Base-by-base conservation (phyloP, 2,797 vertebrate genomes). In the Sandelia bainsii region DNA sequence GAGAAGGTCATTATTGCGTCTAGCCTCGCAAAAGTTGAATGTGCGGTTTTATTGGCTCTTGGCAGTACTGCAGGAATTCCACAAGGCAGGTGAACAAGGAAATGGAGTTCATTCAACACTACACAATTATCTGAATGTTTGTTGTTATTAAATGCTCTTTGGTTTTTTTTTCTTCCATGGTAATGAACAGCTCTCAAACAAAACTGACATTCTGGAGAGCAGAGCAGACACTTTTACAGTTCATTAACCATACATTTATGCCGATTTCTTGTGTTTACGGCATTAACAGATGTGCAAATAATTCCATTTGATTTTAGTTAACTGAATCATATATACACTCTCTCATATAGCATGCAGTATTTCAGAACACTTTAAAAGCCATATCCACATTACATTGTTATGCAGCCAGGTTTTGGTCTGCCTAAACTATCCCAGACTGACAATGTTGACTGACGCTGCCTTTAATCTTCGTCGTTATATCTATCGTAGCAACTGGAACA, bases 61-160 rank as follows among this genome's bases (percentile, higher is more conserved):
- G 91, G 93, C 90, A 72, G 68, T 25, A 2, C 49, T 64, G 54
- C 84, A 90, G 79, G 83, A 93, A 92, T 91, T 90, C 72, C 78
- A 66, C 79, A 72, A 85, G 85, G 82, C 92, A 93, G 90, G 93
- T 93, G 89, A 87, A 82, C 64, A 63, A 86, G 91, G 87, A 93
- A 92, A 90, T 84, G 50, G 86, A 89, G 83, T 87, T 91, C 83
- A 88, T 85, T 91, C 82, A 89, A 72, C 86, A 88, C 67, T 50
- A 71, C 46, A 68, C 87, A 90, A 93, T 94, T 91, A 92, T 84
- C 82, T 62, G 75, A 84, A 85, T 85, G 85, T 88, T 92, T 87
- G 80, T 86, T 84, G 81, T 90, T 75, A 74, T 84, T 81, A 86
- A 87, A 85, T 60, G 19, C 39, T 48, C 42, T 61, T 77, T 79